Conservation (phyloP, 2,888 invertebrate genomes). For the Halictus ligatus region DNA sequence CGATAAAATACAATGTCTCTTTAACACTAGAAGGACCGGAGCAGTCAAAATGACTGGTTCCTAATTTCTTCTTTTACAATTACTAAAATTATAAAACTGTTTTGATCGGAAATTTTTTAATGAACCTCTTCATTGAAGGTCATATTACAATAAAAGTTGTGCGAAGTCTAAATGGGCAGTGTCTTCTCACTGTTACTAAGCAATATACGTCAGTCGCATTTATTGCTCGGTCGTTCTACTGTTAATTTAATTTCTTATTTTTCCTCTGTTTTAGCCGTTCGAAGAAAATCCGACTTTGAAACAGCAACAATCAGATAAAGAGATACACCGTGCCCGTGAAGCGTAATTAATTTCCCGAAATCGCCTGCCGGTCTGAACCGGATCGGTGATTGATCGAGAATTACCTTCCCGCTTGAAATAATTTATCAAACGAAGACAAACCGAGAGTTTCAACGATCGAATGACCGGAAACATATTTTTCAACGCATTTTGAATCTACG, state of each 20-base stretch:
- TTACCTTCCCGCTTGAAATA: not conserved
- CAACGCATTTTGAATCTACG: not conserved
- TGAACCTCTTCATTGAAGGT: too few relatives aligned
- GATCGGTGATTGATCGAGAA: conserved; percentile 6
- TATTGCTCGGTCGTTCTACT: too few relatives aligned
- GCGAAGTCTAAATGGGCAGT: too few relatives aligned
- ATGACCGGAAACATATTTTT: not conserved
- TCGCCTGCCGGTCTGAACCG: not conserved
- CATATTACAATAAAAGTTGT: too few relatives aligned
- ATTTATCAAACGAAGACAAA: not conserved
- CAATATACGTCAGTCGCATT: too few relatives aligned
- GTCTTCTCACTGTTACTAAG: too few relatives aligned
- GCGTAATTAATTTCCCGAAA: not conserved
- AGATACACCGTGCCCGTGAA: not conserved
- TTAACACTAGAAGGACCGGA: too few relatives aligned
- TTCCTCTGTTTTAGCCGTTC: not conserved
- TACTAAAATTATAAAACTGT: too few relatives aligned
- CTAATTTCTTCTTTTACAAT: too few relatives aligned
- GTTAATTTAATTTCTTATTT: not conserved
- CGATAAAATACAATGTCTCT: not conserved
- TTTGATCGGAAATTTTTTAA: too few relatives aligned
- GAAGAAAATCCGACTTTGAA: not conserved
- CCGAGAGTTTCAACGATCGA: not conserved
- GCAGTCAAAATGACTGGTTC: too few relatives aligned
- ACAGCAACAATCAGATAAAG: not conserved